Evolutionary conservation across 1,140 invertebrate genomes (phyloP), one percentile per base, ranked within the genome.

Genomic region (Drosophila carrolli): DNA sequence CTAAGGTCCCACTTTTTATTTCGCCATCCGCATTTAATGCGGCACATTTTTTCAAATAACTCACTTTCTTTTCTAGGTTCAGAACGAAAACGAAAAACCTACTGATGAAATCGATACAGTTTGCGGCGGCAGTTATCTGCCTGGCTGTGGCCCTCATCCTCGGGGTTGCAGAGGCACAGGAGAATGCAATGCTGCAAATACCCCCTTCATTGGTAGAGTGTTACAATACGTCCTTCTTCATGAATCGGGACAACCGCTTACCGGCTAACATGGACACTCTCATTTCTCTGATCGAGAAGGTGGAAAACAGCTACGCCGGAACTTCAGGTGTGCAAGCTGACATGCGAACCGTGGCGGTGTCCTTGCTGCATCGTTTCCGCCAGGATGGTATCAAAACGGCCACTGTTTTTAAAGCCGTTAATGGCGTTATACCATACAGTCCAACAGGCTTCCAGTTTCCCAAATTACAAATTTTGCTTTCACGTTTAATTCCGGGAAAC

Each of bases 241-340:
- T 94, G 38, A 93, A 95, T 51, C 94, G 94, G 59, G 95, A 96
- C 71, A 95, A 95, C 65, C 93, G 95, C 57, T 93, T 96, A 27
- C 96, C 96, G 0, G 93, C 94, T 66, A 96, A 94, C 4, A 94
- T 96, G 43, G 93, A 94, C n/a, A 94, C 95, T 1, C 93, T 97
- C 1, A 95, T 97, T 56, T 95, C 95, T 4, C 93, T 97, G n/a
- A 94, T 97, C 1, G 93, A 95, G 32, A 96, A 96, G 92, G 94
- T 96, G 43, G 96, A 97, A 91, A 94, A 95, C 66, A 90, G 93
- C 50, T 93, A 93, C 57, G 71, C 53, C 10, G 7, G 27, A 9
- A 53, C 53, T 0, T 63, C 55, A 5, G 93, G 93, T 0, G 93
- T 93, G 14, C 93, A 92, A 40, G 92, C 95, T 90, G 94, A 95